Conservation (phyloP, 2,113 vertebrate species). For the Otolemur garnettii region DNA sequence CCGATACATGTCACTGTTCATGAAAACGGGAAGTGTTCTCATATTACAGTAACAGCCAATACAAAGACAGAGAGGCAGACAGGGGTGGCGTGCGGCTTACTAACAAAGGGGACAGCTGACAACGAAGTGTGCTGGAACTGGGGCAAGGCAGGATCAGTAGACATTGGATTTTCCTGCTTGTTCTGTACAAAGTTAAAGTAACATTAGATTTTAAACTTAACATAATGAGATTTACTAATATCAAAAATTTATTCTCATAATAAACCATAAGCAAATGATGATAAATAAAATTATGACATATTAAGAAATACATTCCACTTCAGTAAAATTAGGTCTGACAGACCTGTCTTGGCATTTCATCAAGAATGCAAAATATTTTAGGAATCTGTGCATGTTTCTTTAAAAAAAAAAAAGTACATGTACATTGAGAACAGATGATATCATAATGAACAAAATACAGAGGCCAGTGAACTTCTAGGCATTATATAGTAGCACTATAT, state of each 20-base stretch:
- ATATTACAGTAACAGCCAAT: background rate
- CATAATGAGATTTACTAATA: slow-evolving; percentile 14
- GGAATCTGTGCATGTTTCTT: slow-evolving; percentile 9
- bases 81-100: background rate
- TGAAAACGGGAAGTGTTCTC: slow-evolving; percentile 22
- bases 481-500: slow-evolving; percentile 2
- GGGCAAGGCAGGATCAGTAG: background rate
- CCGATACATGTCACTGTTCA: background rate
- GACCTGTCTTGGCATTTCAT: background rate
- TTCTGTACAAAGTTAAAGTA: slow-evolving; percentile 19
- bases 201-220: background rate
- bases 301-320: slow-evolving; percentile 47
- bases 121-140: background rate
- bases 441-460: slow-evolving; percentile 61
- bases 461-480: slow-evolving; percentile 16
- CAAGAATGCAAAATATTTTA: slow-evolving; percentile 49
- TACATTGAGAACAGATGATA: slow-evolving; percentile 57
- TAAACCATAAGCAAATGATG: slow-evolving; percentile 11
- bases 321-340: slow-evolving; percentile 49
- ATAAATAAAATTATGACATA: slow-evolving; percentile 29
- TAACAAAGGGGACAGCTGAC: background rate
- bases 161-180: background rate
- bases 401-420: background rate
- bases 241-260: slow-evolving; percentile 30
- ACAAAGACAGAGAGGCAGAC: slow-evolving; percentile 12